Base-by-base conservation (phyloP, 2,797 vertebrate species). In the Psittacula echo region DNA sequence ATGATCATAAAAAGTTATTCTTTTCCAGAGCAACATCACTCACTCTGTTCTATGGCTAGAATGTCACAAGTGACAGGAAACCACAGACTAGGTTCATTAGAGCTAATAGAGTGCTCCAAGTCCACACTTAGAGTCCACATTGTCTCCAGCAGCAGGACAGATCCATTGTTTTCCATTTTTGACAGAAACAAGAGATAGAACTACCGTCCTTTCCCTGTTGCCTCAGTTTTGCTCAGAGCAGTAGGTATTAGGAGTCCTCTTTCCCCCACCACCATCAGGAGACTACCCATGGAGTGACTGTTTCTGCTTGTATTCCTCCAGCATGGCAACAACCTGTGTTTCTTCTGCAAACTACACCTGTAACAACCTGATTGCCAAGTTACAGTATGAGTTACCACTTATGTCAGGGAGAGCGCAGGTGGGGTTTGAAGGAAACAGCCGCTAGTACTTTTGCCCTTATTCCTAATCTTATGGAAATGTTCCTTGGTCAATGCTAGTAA, bases 111-210 rank as follows among this genome's bases (percentile, higher is more conserved):
- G 26, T 3, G 15, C 45, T 61, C 58, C 29, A 16, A 4, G 29
- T 8, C 32, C 2, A 0, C 17, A 22, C 21, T 34, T 54, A 17
- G 50, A 27, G 42, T 5, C 30, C 23, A 11, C 0, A 0, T 14
- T n/a, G 11, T 30, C 7, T 26, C 27, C 53, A 34, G 13, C 5
- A 26, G 2, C 17, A 47, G 7, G 10, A 1, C 1, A 6, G 32
- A 66, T 5, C 6, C 10, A 2, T 18, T 3, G 2, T 48, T 77
- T 51, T 21, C 30, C 15, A 24, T 11, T 64, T 74, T 48, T 34
- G 12, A 18, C 3, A 41, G 37, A 51, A 76, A n/a, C 2, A 17
- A 53, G n/a, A 44, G 23, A 2, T 1, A 16, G 32, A 60, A 10
- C 23, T 39, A 5, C 2, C 5, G 2, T 27, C 30, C 26, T 1